phyloP scores from a whole-genome alignment of 2,888 invertebrate species.

The Muscina levida region DNA sequence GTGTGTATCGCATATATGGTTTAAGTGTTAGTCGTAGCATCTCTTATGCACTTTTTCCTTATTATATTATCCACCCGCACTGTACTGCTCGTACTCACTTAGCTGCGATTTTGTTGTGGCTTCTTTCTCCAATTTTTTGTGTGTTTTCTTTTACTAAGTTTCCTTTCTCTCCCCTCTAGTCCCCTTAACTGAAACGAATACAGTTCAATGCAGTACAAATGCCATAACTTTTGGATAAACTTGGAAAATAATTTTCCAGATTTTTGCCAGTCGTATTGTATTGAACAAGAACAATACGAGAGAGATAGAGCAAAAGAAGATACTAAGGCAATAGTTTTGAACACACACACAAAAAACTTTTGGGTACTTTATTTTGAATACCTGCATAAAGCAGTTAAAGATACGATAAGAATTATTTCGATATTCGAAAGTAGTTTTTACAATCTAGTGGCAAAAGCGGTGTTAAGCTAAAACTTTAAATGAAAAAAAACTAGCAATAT shows the following conservation, averaged over 20 bases:
- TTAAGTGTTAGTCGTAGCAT: too few species aligned
- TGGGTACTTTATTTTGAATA: slow-evolving; percentile 39
- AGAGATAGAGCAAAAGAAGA: slow-evolving; percentile 3
- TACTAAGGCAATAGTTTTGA: not conserved
- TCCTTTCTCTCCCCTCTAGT: too few species aligned
- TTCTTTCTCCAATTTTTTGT: too few species aligned
- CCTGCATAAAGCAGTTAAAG: slow-evolving; percentile 44
- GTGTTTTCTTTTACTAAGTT: too few species aligned
- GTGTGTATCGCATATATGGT: too few species aligned
- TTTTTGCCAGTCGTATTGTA: slow-evolving; percentile 53
- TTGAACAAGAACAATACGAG: slow-evolving; percentile 5
- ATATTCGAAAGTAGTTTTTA: not conserved
- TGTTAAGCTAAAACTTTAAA: slow-evolving; percentile 42
- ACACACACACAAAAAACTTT: slow-evolving; percentile 26
- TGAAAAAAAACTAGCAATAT: too few species aligned
- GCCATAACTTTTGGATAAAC: slow-evolving; percentile 60
- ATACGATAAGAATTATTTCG: not conserved
- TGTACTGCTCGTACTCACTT: too few species aligned
- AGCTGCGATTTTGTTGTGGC: too few species aligned
- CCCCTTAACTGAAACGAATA: slow-evolving; percentile 36
- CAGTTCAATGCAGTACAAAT: slow-evolving; percentile 44
- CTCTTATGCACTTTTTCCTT: too few species aligned
- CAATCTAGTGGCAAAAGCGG: slow-evolving; percentile 8
- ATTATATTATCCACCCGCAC: too few species aligned
- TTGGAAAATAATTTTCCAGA: slow-evolving; percentile 57